A percentile compares a stretch with the other conserved stretches of the same genome.
Evolutionary conservation across 2,888 invertebrate species (phyloP).

Genomic region (Antheraea assamensis): DNA sequence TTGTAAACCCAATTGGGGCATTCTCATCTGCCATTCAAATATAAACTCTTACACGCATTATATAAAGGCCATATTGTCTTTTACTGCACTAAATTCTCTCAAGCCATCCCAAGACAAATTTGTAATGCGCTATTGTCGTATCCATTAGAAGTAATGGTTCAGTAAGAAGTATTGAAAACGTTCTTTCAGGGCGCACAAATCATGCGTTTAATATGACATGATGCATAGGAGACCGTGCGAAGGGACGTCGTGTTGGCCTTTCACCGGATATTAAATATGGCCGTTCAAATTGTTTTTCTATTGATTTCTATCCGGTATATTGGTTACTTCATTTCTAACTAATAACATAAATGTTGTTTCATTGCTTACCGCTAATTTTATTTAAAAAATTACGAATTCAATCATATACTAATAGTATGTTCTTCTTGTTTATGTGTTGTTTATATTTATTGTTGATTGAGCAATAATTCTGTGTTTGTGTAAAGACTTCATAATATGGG

Average conservation of each 20-base stretch:
- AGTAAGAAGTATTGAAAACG: slow-evolving; percentile 78
- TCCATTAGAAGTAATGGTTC: slow-evolving; percentile 75
- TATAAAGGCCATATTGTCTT: slow-evolving; percentile 53
- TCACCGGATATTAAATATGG: slow-evolving; percentile 73
- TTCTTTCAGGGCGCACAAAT: slow-evolving; percentile 69
- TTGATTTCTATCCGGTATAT: slow-evolving; percentile 68
- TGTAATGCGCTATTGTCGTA: slow-evolving; percentile 78
- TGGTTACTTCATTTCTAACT: slow-evolving; percentile 58
- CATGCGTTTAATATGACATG: slow-evolving; percentile 69
- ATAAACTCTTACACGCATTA: slow-evolving; percentile 43
- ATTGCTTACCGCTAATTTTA: background rate
- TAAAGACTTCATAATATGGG: too few species aligned
- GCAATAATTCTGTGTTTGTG: too few species aligned
- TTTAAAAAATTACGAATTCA: too few species aligned
- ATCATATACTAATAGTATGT: too few species aligned
- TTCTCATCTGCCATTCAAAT: slow-evolving; percentile 43
- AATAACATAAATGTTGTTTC: background rate
- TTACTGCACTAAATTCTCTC: slow-evolving; percentile 39
- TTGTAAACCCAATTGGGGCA: slow-evolving; percentile 75
- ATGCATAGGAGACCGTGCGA: slow-evolving; percentile 61
- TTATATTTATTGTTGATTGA: too few species aligned
- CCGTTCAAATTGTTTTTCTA: slow-evolving; percentile 64
- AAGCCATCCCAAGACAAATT: slow-evolving; percentile 61
- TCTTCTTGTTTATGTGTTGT: too few species aligned
- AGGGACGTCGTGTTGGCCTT: slow-evolving; percentile 35